Base-by-base conservation (phyloP, 2,113 vertebrate species). In the Corythornis vintsioides region DNA sequence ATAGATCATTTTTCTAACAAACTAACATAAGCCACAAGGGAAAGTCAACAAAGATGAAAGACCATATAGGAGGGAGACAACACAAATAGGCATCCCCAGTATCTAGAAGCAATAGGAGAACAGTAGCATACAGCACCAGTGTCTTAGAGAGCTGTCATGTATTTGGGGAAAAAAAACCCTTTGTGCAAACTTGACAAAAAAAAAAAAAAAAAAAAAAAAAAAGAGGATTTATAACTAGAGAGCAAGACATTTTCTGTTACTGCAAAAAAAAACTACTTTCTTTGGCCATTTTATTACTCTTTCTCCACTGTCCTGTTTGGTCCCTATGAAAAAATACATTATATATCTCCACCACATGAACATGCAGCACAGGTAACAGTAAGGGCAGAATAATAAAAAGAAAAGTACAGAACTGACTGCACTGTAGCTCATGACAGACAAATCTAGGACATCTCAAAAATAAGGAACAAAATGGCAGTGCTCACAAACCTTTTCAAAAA, bases 371-470 rank as follows among this genome's bases (percentile, higher is more conserved):
- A 75, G 57, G 52, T 52, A 95, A 47, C 40, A 66, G 19, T 33
- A 78, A 86, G 35, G 73, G 48, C n/a, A 77, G 55, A 90, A 84
- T 69, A 93, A 70, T 40, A 88, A 83, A 83, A 90, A 94, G 67
- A 77, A 70, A 92, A 85, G 60, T 35, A 83, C 25, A 80, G 56
- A 83, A 80, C 35, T 65, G 72, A 56, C 45, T 95, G 28, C 43
- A 25, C n/a, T 2, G 1, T 25, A 88, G 75, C 33, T 80, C 72
- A 52, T 42, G 48, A 77, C 33, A 80, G 85, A 83, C 16, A 92
- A 85, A 95, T 88, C 74, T 94, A 81, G 88, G 92, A 80, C 91
- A 84, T 57, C 21, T 78, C 71, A 47, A 83, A 90, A 92, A 72
- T 56, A 67, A 93, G 38, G 28, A 85, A 75, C 24, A 76, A 81